Conservation (phyloP, 2,797 vertebrate species). For the Ataeniobius toweri region DNA sequence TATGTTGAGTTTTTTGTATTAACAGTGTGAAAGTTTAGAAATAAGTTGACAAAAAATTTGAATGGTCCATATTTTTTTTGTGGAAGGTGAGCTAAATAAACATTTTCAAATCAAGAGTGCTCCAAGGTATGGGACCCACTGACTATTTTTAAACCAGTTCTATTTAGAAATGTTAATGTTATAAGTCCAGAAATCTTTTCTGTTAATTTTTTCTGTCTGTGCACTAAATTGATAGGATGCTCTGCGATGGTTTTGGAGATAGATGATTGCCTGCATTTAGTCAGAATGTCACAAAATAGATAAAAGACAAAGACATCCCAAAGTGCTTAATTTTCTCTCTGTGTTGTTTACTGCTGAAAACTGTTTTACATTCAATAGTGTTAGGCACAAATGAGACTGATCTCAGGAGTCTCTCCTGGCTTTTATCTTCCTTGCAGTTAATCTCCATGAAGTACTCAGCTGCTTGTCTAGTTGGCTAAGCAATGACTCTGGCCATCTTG, state of each 20-base stretch:
- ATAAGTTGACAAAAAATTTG: no score
- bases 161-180: background rate
- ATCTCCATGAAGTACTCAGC: background rate
- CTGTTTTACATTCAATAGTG: background rate
- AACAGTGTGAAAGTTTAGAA: no score
- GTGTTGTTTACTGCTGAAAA: background rate
- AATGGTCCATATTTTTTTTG: no score
- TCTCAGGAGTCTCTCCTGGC: background rate
- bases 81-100: no score
- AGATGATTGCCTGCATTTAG: background rate
- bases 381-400: background rate
- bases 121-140: no score
- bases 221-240: background rate
- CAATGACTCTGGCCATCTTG: background rate
- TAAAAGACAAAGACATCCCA: background rate
- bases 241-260: background rate
- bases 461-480: background rate
- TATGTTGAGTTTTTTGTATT: no score
- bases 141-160: background rate
- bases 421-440: background rate
- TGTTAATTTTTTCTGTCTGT: background rate
- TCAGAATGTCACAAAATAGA: background rate
- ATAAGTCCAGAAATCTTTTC: background rate
- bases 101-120: no score
- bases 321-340: background rate